A percentile compares a stretch with the other conserved stretches of the same genome.
phyloP scores from a whole-genome alignment of 2,888 invertebrate species.

The Eupsilia transversa region DNA sequence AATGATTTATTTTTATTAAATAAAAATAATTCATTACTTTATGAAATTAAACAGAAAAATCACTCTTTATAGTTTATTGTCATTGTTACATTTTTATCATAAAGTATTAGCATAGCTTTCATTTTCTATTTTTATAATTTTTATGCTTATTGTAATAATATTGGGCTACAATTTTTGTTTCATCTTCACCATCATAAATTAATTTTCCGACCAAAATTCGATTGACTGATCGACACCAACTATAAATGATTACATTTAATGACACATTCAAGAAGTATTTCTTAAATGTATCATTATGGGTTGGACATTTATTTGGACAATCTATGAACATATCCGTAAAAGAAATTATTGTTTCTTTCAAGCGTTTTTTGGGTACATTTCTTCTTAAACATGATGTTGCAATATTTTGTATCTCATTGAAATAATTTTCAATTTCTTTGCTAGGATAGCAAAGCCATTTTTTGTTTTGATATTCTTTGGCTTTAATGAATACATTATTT shows the following conservation, averaged over 20 bases:
- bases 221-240: slow-evolving; percentile 7
- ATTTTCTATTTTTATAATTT: slow-evolving; percentile 9
- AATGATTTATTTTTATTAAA: too few relatives aligned
- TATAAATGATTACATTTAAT: slow-evolving; percentile 7
- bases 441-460: slow-evolving; percentile 38
- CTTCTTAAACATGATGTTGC: neutral
- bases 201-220: slow-evolving; percentile 17
- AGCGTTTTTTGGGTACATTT: slow-evolving; percentile 1
- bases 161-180: slow-evolving; percentile 9
- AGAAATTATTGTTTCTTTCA: neutral
- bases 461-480: slow-evolving; percentile 27
- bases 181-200: slow-evolving; percentile 5
- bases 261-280: slow-evolving; percentile 6
- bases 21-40: too few relatives aligned
- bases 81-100: too few relatives aligned
- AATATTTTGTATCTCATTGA: slow-evolving; percentile 10
- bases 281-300: neutral
- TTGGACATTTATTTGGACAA: slow-evolving; percentile 13
- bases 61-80: too few relatives aligned
- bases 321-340: neutral
- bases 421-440: slow-evolving; percentile 14
- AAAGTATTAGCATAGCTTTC: too few relatives aligned
- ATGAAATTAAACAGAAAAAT: too few relatives aligned
- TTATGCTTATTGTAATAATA: neutral
- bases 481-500: slow-evolving; percentile 17